These are phyloP conservation scores for Eulemur macaco DNA, from an alignment of 2,113 vertebrate genomes.

Conservation along the genomic window DNA sequence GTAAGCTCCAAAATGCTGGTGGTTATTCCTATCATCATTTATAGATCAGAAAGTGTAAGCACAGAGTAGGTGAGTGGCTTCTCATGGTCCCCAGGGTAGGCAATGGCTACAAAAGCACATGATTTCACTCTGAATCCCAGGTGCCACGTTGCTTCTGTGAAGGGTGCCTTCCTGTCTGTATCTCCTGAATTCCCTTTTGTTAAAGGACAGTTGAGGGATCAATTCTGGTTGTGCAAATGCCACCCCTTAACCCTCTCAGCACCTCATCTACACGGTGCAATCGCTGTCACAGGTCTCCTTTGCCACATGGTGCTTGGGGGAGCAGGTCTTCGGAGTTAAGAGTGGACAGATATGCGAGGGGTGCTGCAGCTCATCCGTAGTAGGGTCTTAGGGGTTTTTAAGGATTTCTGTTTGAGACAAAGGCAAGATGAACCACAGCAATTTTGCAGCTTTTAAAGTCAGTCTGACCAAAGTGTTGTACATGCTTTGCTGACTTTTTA, in stretches of 20 bases:
- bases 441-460: background rate
- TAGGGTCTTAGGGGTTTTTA: background rate
- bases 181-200: background rate
- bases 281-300: background rate
- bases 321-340: background rate
- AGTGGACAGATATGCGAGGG: background rate
- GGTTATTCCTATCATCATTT: background rate
- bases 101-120: background rate
- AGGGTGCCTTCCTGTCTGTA: background rate
- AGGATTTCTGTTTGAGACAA: background rate
- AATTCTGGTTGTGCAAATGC: background rate
- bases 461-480: background rate
- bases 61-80: background rate
- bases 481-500: background rate
- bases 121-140: background rate
- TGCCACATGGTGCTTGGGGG: background rate
- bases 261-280: background rate
- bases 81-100: background rate
- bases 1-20: background rate
- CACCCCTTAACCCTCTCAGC: background rate
- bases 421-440: background rate
- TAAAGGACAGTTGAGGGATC: background rate
- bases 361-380: fast-evolving
- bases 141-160: background rate
- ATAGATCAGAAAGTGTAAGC: background rate